Percentiles rank a stretch among this genome's conserved stretches.
These are phyloP conservation scores for Nothocercus julius DNA, from an alignment of 2,113 vertebrate species.

Conservation along the genomic window DNA sequence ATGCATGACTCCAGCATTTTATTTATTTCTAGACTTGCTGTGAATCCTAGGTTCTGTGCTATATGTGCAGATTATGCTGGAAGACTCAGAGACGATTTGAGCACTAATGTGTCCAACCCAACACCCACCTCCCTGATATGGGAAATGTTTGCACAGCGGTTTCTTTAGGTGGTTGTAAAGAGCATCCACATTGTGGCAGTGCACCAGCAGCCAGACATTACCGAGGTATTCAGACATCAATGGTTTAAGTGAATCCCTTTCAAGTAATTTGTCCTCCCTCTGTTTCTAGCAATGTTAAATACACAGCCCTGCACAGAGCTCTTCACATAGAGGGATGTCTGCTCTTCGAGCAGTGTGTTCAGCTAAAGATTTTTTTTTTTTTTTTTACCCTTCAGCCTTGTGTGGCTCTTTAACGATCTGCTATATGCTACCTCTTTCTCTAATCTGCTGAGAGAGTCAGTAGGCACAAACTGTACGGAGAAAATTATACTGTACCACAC, in stretches of 20 bases:
- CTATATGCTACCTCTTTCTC: slow-evolving; percentile 42
- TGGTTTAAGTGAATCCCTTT: slow-evolving; percentile 49
- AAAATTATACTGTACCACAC: slow-evolving; percentile 68
- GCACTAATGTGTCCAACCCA: not conserved
- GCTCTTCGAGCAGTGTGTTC: slow-evolving; percentile 38
- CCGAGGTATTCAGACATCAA: not conserved
- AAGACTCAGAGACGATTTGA: slow-evolving; percentile 10
- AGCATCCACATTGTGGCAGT: not conserved
- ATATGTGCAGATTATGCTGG: not conserved
- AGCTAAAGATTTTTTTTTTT: slow-evolving; percentile 44
- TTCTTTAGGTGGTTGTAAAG: not conserved
- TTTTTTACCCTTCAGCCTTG: slow-evolving; percentile 49
- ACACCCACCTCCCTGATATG: not conserved
- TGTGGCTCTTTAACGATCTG: slow-evolving; percentile 66
- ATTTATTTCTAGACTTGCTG: not conserved
- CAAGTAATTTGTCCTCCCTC: slow-evolving; percentile 57
- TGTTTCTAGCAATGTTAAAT: slow-evolving; percentile 69
- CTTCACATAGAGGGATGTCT: slow-evolving; percentile 45
- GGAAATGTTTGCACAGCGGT: not conserved
- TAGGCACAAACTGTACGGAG: slow-evolving; percentile 71
- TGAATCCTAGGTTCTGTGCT: not conserved
- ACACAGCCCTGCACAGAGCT: slow-evolving; percentile 45
- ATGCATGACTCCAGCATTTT: slow-evolving; percentile 20
- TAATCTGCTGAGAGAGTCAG: slow-evolving; percentile 76
- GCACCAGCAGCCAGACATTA: not conserved